A percentile compares a stretch with the other conserved stretches of the same genome.
Evolutionary conservation across 2,888 invertebrate genomes (phyloP).

Genomic region (Lasius fuliginosus): DNA sequence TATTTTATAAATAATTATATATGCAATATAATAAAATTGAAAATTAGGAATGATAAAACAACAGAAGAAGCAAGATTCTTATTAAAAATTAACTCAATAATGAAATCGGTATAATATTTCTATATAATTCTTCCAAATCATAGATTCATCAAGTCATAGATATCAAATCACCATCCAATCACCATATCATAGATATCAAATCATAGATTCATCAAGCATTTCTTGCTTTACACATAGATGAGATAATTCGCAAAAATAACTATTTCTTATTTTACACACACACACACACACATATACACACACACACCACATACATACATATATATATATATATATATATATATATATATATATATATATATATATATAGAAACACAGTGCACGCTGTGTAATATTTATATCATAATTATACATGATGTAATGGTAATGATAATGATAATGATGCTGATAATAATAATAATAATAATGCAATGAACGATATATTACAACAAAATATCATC

Average conservation of each 20-base stretch:
- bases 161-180: too few relatives aligned
- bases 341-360: too few relatives aligned
- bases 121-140: constrained; percentile 84
- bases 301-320: constrained; percentile 80
- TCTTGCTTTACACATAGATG: constrained; percentile 84
- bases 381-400: constrained; percentile 59
- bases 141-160: constrained; percentile 57
- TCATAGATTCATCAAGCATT: constrained; percentile 72
- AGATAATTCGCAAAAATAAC: constrained; percentile 85
- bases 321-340: constrained; percentile 59
- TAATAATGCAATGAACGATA: constrained; percentile 81
- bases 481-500: constrained; percentile 74
- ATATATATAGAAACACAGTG: constrained; percentile 84
- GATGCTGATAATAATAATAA: constrained; percentile 76
- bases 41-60: constrained; percentile 20
- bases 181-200: constrained; percentile 69
- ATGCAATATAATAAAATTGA: neutral
- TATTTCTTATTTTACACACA: constrained; percentile 71
- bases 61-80: constrained; percentile 71
- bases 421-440: constrained; percentile 72
- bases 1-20: neutral
- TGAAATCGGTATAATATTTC: constrained; percentile 85
- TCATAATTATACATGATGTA: constrained; percentile 53
- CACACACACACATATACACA: constrained; percentile 83
- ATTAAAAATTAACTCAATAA: constrained; percentile 77